Conservation (phyloP, 1,140 invertebrate genomes). For the Drosophila paulistorum region DNA sequence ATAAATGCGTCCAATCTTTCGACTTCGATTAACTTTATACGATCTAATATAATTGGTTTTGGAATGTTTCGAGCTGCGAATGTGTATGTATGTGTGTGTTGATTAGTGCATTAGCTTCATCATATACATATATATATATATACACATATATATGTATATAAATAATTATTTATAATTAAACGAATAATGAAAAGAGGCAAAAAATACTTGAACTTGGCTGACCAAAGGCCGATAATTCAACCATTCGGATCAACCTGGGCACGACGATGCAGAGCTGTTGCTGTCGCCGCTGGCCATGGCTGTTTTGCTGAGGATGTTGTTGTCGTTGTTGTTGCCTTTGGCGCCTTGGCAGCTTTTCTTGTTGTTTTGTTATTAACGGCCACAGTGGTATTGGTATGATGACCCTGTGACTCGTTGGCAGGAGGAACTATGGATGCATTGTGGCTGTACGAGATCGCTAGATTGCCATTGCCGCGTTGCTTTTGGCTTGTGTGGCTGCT, state of each 20-base stretch:
- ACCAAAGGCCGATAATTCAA: constrained; percentile 33
- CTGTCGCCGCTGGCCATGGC: constrained; percentile 62
- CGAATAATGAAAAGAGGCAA: background rate
- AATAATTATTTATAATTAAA: constrained; percentile 1
- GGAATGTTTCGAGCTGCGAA: constrained; percentile 79
- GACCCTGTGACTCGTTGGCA: constrained; percentile 64
- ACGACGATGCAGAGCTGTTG: constrained; percentile 59
- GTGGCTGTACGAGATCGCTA: constrained; percentile 47
- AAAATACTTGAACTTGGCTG: background rate
- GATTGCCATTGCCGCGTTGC: constrained; percentile 54
- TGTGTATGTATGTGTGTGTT: constrained; percentile 52
- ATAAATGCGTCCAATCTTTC: constrained; percentile 50
- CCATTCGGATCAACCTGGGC: constrained; percentile 81
- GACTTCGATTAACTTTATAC: constrained; percentile 23
- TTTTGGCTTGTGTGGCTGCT: constrained; percentile 46
- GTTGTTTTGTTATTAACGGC: constrained; percentile 57
- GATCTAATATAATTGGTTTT: constrained; percentile 50
- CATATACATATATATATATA: constrained; percentile 59
- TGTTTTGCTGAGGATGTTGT: constrained; percentile 51
- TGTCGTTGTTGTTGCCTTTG: constrained; percentile 2
- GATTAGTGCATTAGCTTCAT: constrained; percentile 64
- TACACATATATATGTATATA: constrained; percentile 48
- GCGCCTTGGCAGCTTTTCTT: constrained; percentile 14
- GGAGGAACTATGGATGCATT: constrained; percentile 77
- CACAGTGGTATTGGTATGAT: constrained; percentile 4